Evolutionary conservation across 2,888 invertebrate genomes (phyloP), one percentile per base, ranked within the genome.

Genomic region (Oithona nana): DNA sequence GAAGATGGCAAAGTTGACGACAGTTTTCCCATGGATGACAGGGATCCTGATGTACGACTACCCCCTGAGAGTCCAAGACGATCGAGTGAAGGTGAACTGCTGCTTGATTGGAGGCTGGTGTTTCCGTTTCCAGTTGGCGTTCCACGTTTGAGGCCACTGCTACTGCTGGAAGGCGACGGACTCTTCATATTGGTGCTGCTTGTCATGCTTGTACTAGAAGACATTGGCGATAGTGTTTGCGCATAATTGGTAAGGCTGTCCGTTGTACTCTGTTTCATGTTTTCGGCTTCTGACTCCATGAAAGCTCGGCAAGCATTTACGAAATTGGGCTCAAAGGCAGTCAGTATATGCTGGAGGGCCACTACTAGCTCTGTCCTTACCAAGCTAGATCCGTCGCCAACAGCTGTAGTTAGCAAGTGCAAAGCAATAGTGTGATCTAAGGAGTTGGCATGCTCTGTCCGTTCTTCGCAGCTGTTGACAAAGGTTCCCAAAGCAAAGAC

Each of bases 361-460:
- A 87, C 85, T 0, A 88, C 83, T 64, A 94, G 76, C 76, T 95
- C 81, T 73, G 78, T 78, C 66, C 95, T 81, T 66, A 94, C 94
- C 68, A 94, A 75, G 65, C 86, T 84, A 68, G 87, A 85, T 77
- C 88, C 89, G 75, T 98, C 93, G 67, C 80, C 77, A 48, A 81
- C 79, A 67, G 86, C 79, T 31, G 83, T 82, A 69, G 82, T 83
- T 61, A 89, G 81, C 67, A 98, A 78, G 63, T 82, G 86, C 76
- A 89, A 86, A 66, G 87, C 92, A 66, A 97, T 86, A 68, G 85
- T 84, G 71, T 93, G 89, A 76, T 94, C 92, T 64, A 94, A 87
- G 71, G 85, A 87, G 74, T 88, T 89, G 52, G 92, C 90, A 75
- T 95, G 94, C 71, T 93, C 90, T 58, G 86, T 84, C 68, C 92